Evolutionary conservation across 2,113 vertebrate genomes (phyloP), one percentile per base, ranked within the genome.

Genomic region (Prolemur simus): DNA sequence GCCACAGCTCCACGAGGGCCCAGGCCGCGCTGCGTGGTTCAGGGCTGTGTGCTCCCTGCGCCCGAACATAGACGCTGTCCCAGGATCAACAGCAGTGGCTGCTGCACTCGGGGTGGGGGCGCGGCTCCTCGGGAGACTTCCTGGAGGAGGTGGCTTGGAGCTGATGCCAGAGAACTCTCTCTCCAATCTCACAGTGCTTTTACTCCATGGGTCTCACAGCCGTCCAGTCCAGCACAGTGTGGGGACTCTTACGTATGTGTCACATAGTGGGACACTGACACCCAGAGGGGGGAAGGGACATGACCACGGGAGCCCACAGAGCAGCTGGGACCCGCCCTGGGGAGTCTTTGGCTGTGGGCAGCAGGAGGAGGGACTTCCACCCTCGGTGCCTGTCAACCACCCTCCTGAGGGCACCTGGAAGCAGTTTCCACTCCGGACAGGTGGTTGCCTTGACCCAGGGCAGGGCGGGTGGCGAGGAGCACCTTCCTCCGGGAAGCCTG

Each of bases 401-500:
- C 71, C 49, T 29, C 32, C 37, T 39, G 58, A 64, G 25, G 45
- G 27, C 20, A 71, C 5, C 58, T 25, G 34, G 85, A 97, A 93
- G 32, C 63, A 2, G 49, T 83, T 56, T 90, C 97, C n/a, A 32
- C 74, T 96, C 95, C 52, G 94, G 95, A 83, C 95, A 97, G 97
- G 95, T 92, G 97, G 97, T 83, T 52, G 94, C 94, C 95, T 97
- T 97, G 96, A 97, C 45, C 9, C 47, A 95, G 85, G 0, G 2
- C 8, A 93, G 56, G 54, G 20, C 3, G 25, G 86, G 77, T 83
- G 64, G 37, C 60, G 83, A 91, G 77, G 71, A 85, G 87, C 1
- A 0, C 9, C 9, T 23, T 85, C 68, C 39, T 76, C 91, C 27
- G 76, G 94, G 32, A 34, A 0, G 73, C 56, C 52, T 1, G 8